Evolutionary conservation across 2,113 vertebrate species (phyloP), one percentile per base, ranked within the genome.

Genomic region (Vombatus ursinus): DNA sequence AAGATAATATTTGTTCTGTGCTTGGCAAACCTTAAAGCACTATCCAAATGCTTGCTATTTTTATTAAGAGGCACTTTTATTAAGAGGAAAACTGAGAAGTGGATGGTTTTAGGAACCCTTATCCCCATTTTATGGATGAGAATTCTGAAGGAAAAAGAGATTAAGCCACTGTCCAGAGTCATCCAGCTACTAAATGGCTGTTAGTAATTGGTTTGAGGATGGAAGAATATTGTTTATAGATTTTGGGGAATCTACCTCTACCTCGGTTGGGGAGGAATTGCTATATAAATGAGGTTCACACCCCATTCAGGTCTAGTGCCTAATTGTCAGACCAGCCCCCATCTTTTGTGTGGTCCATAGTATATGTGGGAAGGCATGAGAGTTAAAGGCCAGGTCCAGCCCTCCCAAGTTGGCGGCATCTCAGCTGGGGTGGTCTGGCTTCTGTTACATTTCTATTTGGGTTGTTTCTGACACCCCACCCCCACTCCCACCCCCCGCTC

Each of bases 91-190:
- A 22, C 68, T 44, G n/a, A n/a, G 16, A n/a, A n/a, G n/a, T 84
- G 19, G n/a, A 84, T 44, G 16, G 7, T 22, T n/a, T 37, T 5
- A 90, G 68, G 44, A 91, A 93, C 49, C 68, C 44, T 92, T 94
- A 48, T 28, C 52, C 37, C 47, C 52, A 90, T 52, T 84, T 94
- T 92, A 54, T 14, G 26, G 16, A 25, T 28, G 53, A 50, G 61
- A 26, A 90, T 90, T 92, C 48, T 92, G n/a, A 90, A 44, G 47
- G 10, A 93, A 48, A 94, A 28, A 68, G 94, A 95, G 51, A 54
- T 16, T 77, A 47, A 90, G 48, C 90, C 14, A 31, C 37, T 92
- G 22, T 4, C 7, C 37, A 44, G 61, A 68, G 19, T 84, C 37
- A 84, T 19, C 16, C 37, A 44, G 16, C n/a, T 23, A 84, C 68